These are phyloP conservation scores for Tetheella fluctuosa DNA, from an alignment of 2,888 invertebrate species.

Conservation along the genomic window DNA sequence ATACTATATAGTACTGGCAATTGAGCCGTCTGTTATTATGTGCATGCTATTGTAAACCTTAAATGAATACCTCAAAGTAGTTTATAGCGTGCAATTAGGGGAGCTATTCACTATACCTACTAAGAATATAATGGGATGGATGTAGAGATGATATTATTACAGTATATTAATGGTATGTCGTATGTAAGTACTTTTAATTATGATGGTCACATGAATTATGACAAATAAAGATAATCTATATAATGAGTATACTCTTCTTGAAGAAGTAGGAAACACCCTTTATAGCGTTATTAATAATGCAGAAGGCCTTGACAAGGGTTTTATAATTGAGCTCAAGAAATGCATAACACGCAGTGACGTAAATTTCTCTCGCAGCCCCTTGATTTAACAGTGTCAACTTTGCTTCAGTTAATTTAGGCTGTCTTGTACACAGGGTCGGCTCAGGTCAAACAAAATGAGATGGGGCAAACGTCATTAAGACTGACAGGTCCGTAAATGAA, in stretches of 20 bases:
- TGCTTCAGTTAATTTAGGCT: constrained; percentile 26
- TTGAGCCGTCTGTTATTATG: not conserved
- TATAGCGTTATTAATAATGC: not conserved
- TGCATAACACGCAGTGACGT: constrained; percentile 8
- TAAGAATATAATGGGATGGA: not conserved
- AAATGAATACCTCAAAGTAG: not conserved
- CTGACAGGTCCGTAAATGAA: not conserved
- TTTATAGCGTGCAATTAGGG: not conserved
- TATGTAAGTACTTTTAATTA: not conserved
- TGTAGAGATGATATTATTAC: not conserved
- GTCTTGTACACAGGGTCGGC: constrained; percentile 13
- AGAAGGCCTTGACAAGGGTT: constrained; percentile 1
- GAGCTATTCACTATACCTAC: not conserved
- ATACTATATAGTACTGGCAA: not conserved
- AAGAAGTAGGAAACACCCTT: not conserved
- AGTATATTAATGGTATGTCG: not conserved
- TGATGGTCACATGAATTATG: not conserved
- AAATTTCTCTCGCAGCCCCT: constrained; percentile 28
- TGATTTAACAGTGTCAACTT: constrained; percentile 17
- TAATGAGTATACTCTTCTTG: not conserved
- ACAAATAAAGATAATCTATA: not conserved
- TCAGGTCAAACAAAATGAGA: not conserved
- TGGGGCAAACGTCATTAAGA: not conserved
- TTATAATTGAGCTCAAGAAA: not conserved
- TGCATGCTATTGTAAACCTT: constrained; percentile 3